These are phyloP conservation scores for Nephila pilipes DNA, from an alignment of 1,140 invertebrate species.

Conservation along the genomic window DNA sequence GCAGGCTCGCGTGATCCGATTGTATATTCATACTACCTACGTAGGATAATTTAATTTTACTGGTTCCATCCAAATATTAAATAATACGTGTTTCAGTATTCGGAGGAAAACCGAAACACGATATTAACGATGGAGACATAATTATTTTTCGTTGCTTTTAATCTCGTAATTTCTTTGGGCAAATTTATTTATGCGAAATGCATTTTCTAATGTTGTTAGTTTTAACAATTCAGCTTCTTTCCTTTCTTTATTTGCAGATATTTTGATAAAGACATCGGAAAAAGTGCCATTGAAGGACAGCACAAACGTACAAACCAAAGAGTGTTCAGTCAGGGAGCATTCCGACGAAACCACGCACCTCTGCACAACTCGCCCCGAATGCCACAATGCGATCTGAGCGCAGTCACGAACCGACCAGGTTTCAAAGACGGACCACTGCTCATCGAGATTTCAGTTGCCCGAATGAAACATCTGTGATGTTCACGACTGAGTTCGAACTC, in stretches of 20 bases:
- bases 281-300: conserved; percentile 37
- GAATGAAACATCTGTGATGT: background rate
- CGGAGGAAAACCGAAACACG: too few relatives aligned
- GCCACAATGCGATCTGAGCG: background rate
- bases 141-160: too few relatives aligned
- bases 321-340: background rate
- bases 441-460: background rate
- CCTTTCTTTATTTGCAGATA: conserved; percentile 37
- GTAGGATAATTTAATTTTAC: too few relatives aligned
- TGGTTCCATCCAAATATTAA: too few relatives aligned
- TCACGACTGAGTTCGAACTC: background rate
- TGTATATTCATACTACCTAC: too few relatives aligned
- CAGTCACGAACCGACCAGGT: background rate
- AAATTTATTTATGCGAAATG: too few relatives aligned
- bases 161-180: too few relatives aligned
- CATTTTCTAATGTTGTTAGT: too few relatives aligned
- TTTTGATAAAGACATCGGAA: conserved; percentile 27
- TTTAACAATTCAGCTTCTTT: too few relatives aligned
- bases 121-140: too few relatives aligned
- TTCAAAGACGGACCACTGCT: background rate
- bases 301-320: background rate
- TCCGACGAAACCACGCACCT: conserved; percentile 36
- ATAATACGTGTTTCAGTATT: too few relatives aligned
- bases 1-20: too few relatives aligned
- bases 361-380: background rate